phyloP scores from a whole-genome alignment of 2,113 vertebrate genomes.

The Ivindomyrus marchei region DNA sequence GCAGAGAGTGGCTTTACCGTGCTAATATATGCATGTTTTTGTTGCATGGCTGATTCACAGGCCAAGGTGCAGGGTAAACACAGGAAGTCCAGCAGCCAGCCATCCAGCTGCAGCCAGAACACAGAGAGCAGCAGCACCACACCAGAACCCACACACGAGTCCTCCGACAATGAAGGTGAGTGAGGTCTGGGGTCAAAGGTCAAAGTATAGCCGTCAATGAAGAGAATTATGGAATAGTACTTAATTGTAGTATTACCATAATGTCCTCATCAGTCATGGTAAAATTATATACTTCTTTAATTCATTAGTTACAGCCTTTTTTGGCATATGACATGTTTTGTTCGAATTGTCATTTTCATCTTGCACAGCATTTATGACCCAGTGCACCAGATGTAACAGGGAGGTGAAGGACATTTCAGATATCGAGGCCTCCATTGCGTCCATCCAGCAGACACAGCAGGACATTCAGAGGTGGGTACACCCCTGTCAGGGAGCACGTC shows the following conservation, averaged over 20 bases:
- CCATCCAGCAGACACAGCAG: slow-evolving; percentile 79
- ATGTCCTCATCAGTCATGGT: neutral
- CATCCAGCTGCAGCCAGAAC: slow-evolving; percentile 87
- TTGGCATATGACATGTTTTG: neutral
- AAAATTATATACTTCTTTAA: neutral
- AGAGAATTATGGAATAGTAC: neutral
- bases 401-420: slow-evolving; percentile 70
- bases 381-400: slow-evolving; percentile 73
- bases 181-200: neutral
- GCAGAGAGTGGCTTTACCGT: neutral
- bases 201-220: neutral
- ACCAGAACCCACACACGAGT: slow-evolving; percentile 81
- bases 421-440: slow-evolving; percentile 75
- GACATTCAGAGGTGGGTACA: slow-evolving; percentile 78
- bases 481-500: too few species aligned
- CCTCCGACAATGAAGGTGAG: slow-evolving; percentile 81
- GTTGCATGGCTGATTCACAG: slow-evolving; percentile 29
- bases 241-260: neutral
- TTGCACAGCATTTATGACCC: slow-evolving; percentile 62
- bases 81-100: slow-evolving; percentile 84
- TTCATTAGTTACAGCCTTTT: neutral
- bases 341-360: neutral
- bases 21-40: neutral
- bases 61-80: slow-evolving; percentile 57
- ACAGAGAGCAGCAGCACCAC: slow-evolving; percentile 92